Evolutionary conservation across 2,797 vertebrate genomes (phyloP), one percentile per base, ranked within the genome.

Genomic region (Sarcophilus harrisii): DNA sequence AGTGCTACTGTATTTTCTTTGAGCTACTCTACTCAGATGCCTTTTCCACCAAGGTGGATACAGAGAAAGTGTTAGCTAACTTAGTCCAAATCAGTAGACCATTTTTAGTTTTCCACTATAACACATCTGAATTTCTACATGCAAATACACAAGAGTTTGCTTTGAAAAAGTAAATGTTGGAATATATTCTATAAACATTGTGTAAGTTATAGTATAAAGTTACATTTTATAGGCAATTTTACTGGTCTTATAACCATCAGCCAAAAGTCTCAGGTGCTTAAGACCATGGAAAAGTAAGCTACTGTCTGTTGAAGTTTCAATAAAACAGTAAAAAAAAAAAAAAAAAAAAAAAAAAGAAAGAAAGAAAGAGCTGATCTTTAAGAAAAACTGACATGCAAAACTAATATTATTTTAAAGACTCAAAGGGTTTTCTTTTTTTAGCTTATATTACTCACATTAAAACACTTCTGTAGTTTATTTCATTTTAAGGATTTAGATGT

Each of bases 181-280:
- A 97, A 94, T 96, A 97, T 94, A 97, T 97, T 98, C 97, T 97
- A 97, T 97, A 98, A 98, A 98, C 94, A 97, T 97, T 91, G 2
- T 98, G 95, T 98, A 98, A 98, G 92, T 98, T 98, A 98, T 97
- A 30, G 81, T 98, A 98, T 98, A 97, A 98, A 97, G 94, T 98
- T 98, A 97, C 97, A 92, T 97, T 98, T 99, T 98, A 98, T 98
- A 95, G 97, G 94, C 98, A 98, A 97, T 98, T 99, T 98, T 98
- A 98, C 97, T 97, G 93, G 97, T 92, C 96, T 97, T 98, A 90
- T 94, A 97, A 97, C 94, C 97, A 98, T 98, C 98, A 98, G 98
- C 98, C 98, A 99, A 98, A 99, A 98, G 97, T 98, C 96, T 98
- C 98, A 98, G 98, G 98, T 98, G 98, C 98, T 98, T 98, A 98